These are phyloP conservation scores for Ormyrus nitidulus DNA, from an alignment of 2,888 invertebrate genomes.

Conservation along the genomic window DNA sequence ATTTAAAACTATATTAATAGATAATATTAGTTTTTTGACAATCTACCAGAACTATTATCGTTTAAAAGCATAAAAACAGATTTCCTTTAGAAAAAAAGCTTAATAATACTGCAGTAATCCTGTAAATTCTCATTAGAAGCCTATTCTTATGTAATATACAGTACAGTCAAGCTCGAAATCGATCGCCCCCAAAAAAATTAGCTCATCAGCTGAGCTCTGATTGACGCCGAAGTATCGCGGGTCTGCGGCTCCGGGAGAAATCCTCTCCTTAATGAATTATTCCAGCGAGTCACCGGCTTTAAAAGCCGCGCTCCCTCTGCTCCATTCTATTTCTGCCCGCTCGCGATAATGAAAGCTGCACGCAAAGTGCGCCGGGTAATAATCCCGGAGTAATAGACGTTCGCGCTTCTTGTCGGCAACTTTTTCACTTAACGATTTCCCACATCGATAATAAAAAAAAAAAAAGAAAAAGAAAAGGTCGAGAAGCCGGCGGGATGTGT, in stretches of 20 bases:
- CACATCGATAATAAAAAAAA: constrained; percentile 27
- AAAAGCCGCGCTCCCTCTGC: constrained; percentile 11
- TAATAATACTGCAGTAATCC: too few species aligned
- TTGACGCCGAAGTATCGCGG: constrained; percentile 24
- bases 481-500: neutral
- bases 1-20: too few species aligned
- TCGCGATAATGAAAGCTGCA: constrained; percentile 36
- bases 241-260: constrained; percentile 4
- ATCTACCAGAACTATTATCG: too few species aligned
- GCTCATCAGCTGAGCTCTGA: neutral
- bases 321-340: too few species aligned
- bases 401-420: constrained; percentile 1
- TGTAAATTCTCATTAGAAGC: too few species aligned
- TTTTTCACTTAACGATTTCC: constrained; percentile 46
- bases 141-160: too few species aligned
- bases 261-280: constrained; percentile 40
- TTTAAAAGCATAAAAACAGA: too few species aligned
- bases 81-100: too few species aligned
- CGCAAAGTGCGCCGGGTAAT: constrained; percentile 48
- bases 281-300: constrained; percentile 36
- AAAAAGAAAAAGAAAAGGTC: neutral
- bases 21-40: too few species aligned
- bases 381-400: constrained; percentile 35
- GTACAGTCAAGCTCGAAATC: too few species aligned
- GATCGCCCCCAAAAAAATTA: too few species aligned